Evolutionary conservation across 2,797 vertebrate species (phyloP).

Genomic region (Falco cherrug): DNA sequence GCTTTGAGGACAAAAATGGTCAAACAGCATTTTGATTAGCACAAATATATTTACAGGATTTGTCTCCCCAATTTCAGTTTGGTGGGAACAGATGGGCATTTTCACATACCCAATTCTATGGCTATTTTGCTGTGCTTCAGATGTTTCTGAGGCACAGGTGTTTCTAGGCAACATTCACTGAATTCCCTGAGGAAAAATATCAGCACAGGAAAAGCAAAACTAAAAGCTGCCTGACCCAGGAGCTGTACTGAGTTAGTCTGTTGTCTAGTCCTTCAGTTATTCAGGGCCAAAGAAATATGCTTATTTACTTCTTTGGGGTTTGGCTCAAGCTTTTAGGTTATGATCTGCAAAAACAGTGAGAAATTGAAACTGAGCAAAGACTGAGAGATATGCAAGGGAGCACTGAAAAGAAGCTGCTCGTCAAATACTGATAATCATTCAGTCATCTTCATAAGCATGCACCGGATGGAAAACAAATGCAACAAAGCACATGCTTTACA

Average conservation of each 20-base stretch:
- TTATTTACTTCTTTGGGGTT: not conserved
- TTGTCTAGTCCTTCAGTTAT: not conserved
- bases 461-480: not conserved
- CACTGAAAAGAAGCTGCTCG: not conserved
- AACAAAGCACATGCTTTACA: not conserved
- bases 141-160: constrained; percentile 27
- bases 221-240: not conserved
- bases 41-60: constrained; percentile 51
- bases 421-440: not conserved
- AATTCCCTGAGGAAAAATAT: not conserved
- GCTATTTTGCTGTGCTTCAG: constrained; percentile 24
- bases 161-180: constrained; percentile 53
- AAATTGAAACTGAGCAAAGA: not conserved
- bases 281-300: not conserved
- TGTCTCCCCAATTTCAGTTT: not conserved
- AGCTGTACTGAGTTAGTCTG: not conserved
- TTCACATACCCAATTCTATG: not conserved
- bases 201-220: constrained; percentile 7
- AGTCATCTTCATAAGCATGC: not conserved
- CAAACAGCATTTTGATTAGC: constrained; percentile 47
- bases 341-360: not conserved
- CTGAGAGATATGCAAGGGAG: not conserved
- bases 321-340: not conserved
- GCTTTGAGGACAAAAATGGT: not conserved
- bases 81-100: not conserved